These are phyloP conservation scores for Alligator sinensis DNA, from an alignment of 2,113 vertebrate genomes.

Conservation along the genomic window DNA sequence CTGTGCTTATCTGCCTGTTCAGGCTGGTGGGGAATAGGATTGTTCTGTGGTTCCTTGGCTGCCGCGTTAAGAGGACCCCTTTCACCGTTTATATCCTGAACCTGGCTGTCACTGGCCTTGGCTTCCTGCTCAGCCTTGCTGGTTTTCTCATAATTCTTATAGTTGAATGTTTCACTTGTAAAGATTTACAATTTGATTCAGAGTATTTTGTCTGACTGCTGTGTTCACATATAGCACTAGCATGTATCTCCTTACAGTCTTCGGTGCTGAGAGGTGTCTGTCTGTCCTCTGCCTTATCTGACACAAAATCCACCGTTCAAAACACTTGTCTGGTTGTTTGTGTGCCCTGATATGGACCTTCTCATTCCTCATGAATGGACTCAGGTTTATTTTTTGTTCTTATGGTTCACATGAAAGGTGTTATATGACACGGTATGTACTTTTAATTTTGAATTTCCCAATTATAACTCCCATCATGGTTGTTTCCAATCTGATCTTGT, in stretches of 20 bases:
- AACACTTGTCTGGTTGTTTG: not conserved
- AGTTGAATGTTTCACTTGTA: too few species aligned
- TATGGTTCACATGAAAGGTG: too few species aligned
- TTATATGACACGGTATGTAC: not conserved
- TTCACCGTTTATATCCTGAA: conserved; percentile 71
- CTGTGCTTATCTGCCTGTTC: conserved; percentile 60
- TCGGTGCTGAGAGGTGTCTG: not conserved
- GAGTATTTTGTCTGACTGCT: not conserved
- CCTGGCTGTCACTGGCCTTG: conserved; percentile 59
- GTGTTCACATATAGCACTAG: not conserved
- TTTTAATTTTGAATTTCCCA: not conserved
- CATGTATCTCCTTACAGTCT: not conserved
- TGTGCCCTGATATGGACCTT: not conserved
- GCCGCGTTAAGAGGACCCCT: conserved; percentile 63
- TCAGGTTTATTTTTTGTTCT: not conserved
- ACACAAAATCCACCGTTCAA: not conserved
- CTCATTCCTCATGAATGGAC: not conserved
- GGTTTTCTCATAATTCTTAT: too few species aligned
- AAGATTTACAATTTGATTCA: not conserved
- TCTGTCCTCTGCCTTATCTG: not conserved
- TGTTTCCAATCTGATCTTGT: not conserved
- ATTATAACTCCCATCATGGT: conserved; percentile 5
- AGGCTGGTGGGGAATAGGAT: conserved; percentile 69
- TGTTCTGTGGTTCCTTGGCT: conserved; percentile 71
- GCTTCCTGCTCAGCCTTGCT: conserved; percentile 53